Percentiles rank a stretch among this genome's conserved stretches.
phyloP scores from a whole-genome alignment of 2,113 vertebrate genomes.

The Dryoscopus gambensis region DNA sequence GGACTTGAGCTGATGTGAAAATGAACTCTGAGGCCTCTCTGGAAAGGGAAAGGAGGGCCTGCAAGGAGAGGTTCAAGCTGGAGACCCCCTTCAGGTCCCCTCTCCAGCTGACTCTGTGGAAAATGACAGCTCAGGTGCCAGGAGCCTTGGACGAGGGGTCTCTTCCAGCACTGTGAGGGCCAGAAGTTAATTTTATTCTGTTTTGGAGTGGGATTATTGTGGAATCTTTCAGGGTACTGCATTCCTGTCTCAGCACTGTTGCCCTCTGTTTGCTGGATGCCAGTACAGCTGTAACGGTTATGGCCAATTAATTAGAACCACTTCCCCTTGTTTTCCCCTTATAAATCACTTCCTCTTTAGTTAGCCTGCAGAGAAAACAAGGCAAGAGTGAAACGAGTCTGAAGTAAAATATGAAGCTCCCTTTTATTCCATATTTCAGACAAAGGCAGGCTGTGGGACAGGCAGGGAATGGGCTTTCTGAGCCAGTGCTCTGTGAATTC shows the following conservation, averaged over 20 bases:
- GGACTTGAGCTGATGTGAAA: neutral
- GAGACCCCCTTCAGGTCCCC: neutral
- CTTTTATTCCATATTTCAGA: conserved; percentile 26
- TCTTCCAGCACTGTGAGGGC: neutral
- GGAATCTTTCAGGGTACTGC: neutral
- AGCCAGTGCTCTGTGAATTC: conserved; percentile 17
- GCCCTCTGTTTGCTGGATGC: neutral
- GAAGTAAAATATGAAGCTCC: conserved; percentile 32
- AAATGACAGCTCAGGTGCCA: neutral
- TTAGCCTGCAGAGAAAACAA: neutral
- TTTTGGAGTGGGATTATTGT: neutral
- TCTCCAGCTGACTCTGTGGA: neutral
- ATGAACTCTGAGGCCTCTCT: neutral
- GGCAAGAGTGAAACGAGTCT: neutral
- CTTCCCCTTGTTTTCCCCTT: conserved; percentile 32
- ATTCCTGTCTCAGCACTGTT: neutral
- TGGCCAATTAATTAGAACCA: conserved; percentile 44
- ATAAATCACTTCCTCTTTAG: conserved; percentile 52
- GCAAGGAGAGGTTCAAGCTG: neutral
- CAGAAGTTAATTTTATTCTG: neutral
- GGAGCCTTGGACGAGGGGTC: neutral
- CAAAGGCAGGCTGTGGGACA: neutral
- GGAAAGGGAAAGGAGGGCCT: neutral
- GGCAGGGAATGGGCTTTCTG: conserved; percentile 23
- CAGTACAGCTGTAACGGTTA: neutral